Conservation (phyloP, 2,113 vertebrate species). For the Xiphorhynchus elegans region DNA sequence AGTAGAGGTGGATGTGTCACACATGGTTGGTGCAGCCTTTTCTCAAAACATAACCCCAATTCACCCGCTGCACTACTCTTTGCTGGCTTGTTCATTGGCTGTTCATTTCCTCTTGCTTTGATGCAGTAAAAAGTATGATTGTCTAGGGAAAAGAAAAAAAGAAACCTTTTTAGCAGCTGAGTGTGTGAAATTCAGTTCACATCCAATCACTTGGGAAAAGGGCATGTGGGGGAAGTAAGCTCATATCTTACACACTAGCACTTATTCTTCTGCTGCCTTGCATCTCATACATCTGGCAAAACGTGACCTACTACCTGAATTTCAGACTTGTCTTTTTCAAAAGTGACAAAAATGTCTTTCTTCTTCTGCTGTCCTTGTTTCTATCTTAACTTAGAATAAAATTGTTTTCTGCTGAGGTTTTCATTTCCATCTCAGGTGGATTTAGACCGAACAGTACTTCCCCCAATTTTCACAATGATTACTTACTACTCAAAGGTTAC, state of each 20-base stretch:
- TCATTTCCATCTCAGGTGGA: background rate
- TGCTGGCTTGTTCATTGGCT: accelerated
- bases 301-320: background rate
- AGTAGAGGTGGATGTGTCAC: accelerated
- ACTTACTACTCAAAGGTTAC: background rate
- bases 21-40: background rate
- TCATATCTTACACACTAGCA: background rate
- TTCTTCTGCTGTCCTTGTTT: background rate
- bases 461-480: background rate
- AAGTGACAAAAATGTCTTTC: background rate
- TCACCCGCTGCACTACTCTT: background rate
- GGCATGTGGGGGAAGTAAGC: background rate
- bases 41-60: background rate
- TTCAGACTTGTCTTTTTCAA: background rate
- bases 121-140: background rate
- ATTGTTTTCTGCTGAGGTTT: background rate
- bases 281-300: background rate
- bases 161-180: background rate
- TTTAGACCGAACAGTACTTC: background rate
- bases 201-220: background rate
- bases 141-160: background rate
- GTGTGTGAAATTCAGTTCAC: background rate
- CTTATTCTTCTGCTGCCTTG: background rate
- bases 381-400: background rate
- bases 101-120: background rate